Conservation (phyloP, 2,113 vertebrate genomes). For the Pollachius pollachius region DNA sequence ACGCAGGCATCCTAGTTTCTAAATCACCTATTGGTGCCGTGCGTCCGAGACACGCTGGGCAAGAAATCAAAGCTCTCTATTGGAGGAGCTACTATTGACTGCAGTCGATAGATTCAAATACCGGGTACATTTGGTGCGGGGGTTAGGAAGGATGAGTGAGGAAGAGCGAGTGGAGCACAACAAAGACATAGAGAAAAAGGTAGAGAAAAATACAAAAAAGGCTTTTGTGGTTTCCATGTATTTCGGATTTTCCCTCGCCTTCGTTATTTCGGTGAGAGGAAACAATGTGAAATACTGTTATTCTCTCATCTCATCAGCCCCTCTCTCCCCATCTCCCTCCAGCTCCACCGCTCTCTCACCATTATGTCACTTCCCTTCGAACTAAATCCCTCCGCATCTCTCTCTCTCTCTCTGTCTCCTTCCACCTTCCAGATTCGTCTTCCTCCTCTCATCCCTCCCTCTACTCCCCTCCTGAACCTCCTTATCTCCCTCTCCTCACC, state of each 20-base stretch:
- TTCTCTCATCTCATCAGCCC: not conserved
- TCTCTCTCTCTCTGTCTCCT: not conserved
- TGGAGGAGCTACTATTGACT: constrained; percentile 62
- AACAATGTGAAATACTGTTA: not conserved
- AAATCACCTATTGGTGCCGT: constrained; percentile 58
- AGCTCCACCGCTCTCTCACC: not conserved
- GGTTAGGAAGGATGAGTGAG: not conserved
- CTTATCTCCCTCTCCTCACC: constrained; percentile 21
- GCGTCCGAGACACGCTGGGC: constrained; percentile 42
- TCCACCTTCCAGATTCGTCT: not conserved
- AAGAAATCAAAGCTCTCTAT: constrained; percentile 67
- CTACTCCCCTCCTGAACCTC: constrained; percentile 22
- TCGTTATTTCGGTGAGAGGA: not conserved
- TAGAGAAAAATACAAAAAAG: constrained; percentile 10
- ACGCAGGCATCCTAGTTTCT: constrained; percentile 29
- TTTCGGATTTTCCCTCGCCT: constrained; percentile 27
- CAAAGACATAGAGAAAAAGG: not conserved
- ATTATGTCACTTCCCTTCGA: constrained; percentile 7
- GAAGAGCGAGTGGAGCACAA: constrained; percentile 4
- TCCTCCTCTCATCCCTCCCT: constrained; percentile 20
- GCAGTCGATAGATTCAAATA: constrained; percentile 43
- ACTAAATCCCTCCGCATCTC: not conserved
- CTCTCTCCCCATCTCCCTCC: constrained; percentile 9
- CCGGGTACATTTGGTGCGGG: not conserved
- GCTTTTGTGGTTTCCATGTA: constrained; percentile 22